phyloP scores from a whole-genome alignment of 2,113 vertebrate genomes.

The Chelonoidis abingdonii region DNA sequence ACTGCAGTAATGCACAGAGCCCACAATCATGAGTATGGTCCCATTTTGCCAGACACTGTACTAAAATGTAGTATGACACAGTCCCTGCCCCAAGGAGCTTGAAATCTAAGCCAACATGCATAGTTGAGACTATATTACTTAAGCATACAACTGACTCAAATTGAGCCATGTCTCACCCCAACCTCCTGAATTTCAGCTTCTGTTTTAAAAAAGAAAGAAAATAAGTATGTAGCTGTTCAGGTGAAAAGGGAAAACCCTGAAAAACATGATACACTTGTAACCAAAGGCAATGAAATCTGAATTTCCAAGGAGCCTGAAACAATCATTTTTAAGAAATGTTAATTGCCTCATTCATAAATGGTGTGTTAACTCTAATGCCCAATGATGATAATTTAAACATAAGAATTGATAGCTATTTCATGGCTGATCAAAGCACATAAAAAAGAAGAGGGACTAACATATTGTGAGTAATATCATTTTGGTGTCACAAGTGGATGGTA shows the following conservation, averaged over 20 bases:
- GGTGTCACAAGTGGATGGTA: not conserved
- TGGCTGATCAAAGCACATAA: not conserved
- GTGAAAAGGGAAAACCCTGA: not conserved
- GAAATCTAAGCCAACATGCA: not conserved
- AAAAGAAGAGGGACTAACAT: not conserved
- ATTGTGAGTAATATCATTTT: not conserved
- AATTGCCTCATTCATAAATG: not conserved
- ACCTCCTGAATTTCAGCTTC: not conserved
- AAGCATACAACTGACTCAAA: not conserved
- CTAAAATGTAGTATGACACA: not conserved
- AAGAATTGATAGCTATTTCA: not conserved
- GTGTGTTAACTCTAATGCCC: not conserved
- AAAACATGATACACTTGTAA: not conserved
- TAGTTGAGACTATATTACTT: not conserved
- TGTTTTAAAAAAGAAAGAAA: not conserved
- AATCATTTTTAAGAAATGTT: not conserved
- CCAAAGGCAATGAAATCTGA: not conserved
- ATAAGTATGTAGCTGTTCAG: not conserved
- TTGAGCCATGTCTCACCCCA: not conserved
- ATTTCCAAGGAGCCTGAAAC: not conserved
- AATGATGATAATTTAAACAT: not conserved
- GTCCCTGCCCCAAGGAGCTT: fast-evolving
- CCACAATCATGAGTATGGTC: not conserved
- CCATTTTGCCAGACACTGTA: not conserved
- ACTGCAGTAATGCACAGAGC: not conserved